phyloP scores from a whole-genome alignment of 1,140 invertebrate genomes.

The Drosophila auraria region DNA sequence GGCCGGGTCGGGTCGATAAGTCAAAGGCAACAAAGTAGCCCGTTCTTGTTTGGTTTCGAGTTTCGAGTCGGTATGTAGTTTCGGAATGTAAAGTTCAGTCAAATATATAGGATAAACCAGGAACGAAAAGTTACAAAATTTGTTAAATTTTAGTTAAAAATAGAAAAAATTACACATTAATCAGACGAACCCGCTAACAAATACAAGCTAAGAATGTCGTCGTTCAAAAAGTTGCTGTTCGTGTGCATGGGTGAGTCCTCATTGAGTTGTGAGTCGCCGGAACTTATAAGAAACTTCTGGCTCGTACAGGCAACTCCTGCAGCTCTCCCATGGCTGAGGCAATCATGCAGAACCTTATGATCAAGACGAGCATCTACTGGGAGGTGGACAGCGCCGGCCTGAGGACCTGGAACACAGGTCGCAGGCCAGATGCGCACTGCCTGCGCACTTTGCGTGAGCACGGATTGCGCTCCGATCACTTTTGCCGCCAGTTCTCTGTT shows the following conservation, averaged over 20 bases:
- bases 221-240: slow-evolving; percentile 59
- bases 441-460: slow-evolving; percentile 53
- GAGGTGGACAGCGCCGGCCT: slow-evolving; percentile 71
- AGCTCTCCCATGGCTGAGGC: slow-evolving; percentile 70
- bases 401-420: slow-evolving; percentile 68
- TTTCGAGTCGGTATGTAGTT: slow-evolving; percentile 8
- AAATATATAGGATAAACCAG: slow-evolving; percentile 3
- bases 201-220: slow-evolving; percentile 41
- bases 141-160: slow-evolving; percentile 14
- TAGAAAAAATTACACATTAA: not conserved
- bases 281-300: too few species aligned
- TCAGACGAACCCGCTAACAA: not conserved
- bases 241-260: slow-evolving; percentile 64
- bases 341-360: slow-evolving; percentile 70
- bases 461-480: slow-evolving; percentile 64
- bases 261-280: fast-evolving
- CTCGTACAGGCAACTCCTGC: slow-evolving; percentile 62
- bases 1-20: slow-evolving; percentile 12
- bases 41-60: not conserved
- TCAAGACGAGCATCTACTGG: slow-evolving; percentile 72
- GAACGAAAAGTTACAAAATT: slow-evolving; percentile 18
- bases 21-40: slow-evolving; percentile 24
- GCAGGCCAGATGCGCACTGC: slow-evolving; percentile 56
- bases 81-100: not conserved
- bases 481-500: slow-evolving; percentile 52